phyloP scores from a whole-genome alignment of 2,113 vertebrate genomes.

The Protobothrops flavoviridis region DNA sequence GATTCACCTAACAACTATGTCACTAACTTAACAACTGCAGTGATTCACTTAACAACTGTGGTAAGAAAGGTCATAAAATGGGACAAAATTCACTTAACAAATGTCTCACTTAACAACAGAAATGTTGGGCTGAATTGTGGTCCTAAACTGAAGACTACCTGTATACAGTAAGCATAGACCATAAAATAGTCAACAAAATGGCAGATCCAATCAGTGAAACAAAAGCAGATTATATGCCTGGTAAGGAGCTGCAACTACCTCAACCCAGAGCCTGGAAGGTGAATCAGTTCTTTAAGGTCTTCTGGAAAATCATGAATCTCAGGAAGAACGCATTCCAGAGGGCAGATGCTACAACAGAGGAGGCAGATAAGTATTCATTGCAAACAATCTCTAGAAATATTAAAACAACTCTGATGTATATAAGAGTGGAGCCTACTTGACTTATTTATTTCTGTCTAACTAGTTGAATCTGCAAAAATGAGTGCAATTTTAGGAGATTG shows the following conservation, averaged over 20 bases:
- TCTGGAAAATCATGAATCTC: not conserved
- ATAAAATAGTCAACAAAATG: not conserved
- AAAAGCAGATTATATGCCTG: not conserved
- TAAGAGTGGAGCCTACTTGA: not conserved
- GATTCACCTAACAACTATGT: no score
- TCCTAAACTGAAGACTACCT: not conserved
- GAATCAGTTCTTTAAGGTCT: not conserved
- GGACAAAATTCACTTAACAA: not conserved
- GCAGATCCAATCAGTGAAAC: not conserved
- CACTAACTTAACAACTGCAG: no score
- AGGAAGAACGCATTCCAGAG: not conserved
- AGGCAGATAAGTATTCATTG: not conserved
- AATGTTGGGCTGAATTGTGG: not conserved
- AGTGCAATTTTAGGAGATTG: not conserved
- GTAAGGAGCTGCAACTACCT: not conserved
- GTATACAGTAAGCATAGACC: not conserved
- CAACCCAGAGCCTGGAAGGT: not conserved
- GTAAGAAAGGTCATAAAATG: not conserved
- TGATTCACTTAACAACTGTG: not conserved
- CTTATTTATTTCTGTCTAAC: not conserved
- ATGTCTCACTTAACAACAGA: not conserved
- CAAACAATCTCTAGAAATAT: not conserved
- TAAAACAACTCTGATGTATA: not conserved
- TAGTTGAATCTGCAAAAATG: not conserved
- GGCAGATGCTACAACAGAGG: not conserved